Evolutionary conservation across 2,888 invertebrate genomes (phyloP).

Genomic region (Ommatoiulus sabulosus): DNA sequence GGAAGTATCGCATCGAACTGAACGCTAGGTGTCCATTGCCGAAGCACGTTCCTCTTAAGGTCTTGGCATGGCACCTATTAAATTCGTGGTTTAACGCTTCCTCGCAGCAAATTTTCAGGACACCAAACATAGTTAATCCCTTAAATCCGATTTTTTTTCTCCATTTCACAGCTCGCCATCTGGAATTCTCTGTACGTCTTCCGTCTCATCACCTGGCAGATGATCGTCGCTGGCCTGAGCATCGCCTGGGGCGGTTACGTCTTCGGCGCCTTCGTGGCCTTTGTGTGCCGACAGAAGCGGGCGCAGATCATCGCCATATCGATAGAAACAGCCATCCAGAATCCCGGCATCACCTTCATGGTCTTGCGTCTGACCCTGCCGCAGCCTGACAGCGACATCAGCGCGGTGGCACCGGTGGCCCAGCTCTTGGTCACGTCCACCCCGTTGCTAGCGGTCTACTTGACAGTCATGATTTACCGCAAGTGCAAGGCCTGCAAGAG

Average conservation of each 20-base stretch:
- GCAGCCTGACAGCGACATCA: slow-evolving; percentile 56
- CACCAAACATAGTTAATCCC: no score
- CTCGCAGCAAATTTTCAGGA: no score
- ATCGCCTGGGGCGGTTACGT: slow-evolving; percentile 70
- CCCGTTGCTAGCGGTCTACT: neutral
- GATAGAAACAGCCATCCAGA: slow-evolving; percentile 66
- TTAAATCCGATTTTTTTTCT: neutral
- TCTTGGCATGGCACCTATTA: neutral
- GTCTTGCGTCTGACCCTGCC: slow-evolving; percentile 54
- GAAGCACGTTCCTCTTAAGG: neutral
- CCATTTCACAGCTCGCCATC: slow-evolving; percentile 65
- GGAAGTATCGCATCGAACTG: neutral
- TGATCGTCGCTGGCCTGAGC: slow-evolving; percentile 67
- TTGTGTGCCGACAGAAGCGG: slow-evolving; percentile 60
- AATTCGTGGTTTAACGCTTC: neutral
- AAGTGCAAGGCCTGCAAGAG: neutral
- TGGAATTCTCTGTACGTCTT: slow-evolving; percentile 69
- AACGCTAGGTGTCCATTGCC: neutral
- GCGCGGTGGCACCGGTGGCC: slow-evolving; percentile 56
- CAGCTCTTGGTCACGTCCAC: slow-evolving; percentile 54
- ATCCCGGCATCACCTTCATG: slow-evolving; percentile 57
- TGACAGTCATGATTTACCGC: slow-evolving; percentile 4
- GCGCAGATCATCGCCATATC: slow-evolving; percentile 63
- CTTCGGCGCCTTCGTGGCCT: slow-evolving; percentile 67
- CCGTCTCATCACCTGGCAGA: slow-evolving; percentile 66